A percentile compares a stretch with the other conserved stretches of the same genome.
Conservation (phyloP, 2,888 invertebrate genomes). For the Scaptomyza tumidula region DNA sequence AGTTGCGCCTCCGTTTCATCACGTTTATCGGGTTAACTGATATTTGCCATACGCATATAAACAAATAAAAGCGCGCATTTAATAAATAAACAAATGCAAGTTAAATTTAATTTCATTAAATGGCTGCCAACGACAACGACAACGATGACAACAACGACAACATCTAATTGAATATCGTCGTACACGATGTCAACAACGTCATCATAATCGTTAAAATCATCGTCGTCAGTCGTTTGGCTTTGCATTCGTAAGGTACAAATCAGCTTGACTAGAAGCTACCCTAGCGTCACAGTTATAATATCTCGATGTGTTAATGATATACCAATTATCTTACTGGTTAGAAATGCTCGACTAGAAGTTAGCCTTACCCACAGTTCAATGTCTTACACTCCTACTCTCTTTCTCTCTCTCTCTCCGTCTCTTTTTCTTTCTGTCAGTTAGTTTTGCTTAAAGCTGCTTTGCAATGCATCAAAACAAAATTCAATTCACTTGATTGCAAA, state of each 20-base stretch:
- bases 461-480: slow-evolving; percentile 71
- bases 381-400: background rate
- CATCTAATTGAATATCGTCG: slow-evolving; percentile 71
- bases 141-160: slow-evolving; percentile 34
- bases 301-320: too few species aligned
- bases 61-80: slow-evolving; percentile 60
- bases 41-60: slow-evolving; percentile 54
- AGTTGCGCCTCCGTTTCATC: background rate
- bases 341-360: too few species aligned
- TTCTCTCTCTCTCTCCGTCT: background rate
- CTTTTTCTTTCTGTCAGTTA: slow-evolving; percentile 8
- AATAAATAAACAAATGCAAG: slow-evolving; percentile 73
- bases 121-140: slow-evolving; percentile 39
- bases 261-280: slow-evolving; percentile 57
- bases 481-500: slow-evolving; percentile 78
- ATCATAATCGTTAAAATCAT: background rate
- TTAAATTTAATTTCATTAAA: slow-evolving; percentile 76
- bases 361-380: too few species aligned
- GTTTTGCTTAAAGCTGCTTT: slow-evolving; percentile 37
- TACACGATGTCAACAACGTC: slow-evolving; percentile 27
- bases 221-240: slow-evolving; percentile 6
- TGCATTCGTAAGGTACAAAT: too few species aligned
- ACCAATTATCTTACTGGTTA: too few species aligned
- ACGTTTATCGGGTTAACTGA: slow-evolving; percentile 67
- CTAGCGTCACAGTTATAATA: background rate